phyloP scores from a whole-genome alignment of 2,888 invertebrate genomes.

The Steinernema scapterisci region DNA sequence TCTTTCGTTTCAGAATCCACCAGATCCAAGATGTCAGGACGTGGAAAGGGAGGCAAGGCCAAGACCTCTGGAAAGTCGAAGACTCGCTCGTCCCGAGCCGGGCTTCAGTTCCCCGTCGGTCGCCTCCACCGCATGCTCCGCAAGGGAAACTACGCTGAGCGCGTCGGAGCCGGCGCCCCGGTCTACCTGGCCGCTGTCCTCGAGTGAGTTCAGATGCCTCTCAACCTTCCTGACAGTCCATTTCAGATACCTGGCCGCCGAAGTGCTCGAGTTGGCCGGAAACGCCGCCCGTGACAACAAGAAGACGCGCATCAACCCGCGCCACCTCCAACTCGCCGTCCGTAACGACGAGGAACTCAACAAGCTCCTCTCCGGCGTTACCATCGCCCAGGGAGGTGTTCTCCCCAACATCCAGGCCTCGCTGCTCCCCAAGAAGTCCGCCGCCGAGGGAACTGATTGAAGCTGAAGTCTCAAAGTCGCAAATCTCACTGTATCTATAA shows the following conservation, averaged over 20 bases:
- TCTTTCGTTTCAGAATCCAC: neutral
- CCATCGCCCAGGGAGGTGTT: slow-evolving; percentile 82
- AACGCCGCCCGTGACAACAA: slow-evolving; percentile 35
- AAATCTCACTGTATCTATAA: neutral
- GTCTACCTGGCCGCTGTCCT: slow-evolving; percentile 64
- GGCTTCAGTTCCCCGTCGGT: slow-evolving; percentile 66
- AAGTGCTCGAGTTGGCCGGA: slow-evolving; percentile 34
- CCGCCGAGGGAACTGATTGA: slow-evolving; percentile 36
- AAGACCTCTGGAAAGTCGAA: slow-evolving; percentile 53
- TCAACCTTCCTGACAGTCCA: neutral
- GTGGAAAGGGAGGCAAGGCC: slow-evolving; percentile 76
- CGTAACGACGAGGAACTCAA: slow-evolving; percentile 73
- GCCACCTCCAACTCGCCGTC: slow-evolving; percentile 4
- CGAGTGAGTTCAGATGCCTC: slow-evolving; percentile 47
- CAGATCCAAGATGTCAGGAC: slow-evolving; percentile 75
- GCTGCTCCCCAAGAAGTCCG: slow-evolving; percentile 60
- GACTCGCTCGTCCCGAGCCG: slow-evolving; percentile 64
- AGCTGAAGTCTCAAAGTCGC: neutral
- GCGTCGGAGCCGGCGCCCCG: slow-evolving; percentile 63
- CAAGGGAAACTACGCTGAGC: slow-evolving; percentile 62
- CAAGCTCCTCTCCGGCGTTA: slow-evolving; percentile 78
- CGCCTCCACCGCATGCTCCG: slow-evolving; percentile 65
- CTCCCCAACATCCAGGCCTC: slow-evolving; percentile 69
- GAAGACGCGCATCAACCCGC: neutral
- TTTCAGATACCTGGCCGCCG: slow-evolving; percentile 30